phyloP scores from a whole-genome alignment of 92 coral and sea anemone genomes.

The Diadumene lineata region DNA sequence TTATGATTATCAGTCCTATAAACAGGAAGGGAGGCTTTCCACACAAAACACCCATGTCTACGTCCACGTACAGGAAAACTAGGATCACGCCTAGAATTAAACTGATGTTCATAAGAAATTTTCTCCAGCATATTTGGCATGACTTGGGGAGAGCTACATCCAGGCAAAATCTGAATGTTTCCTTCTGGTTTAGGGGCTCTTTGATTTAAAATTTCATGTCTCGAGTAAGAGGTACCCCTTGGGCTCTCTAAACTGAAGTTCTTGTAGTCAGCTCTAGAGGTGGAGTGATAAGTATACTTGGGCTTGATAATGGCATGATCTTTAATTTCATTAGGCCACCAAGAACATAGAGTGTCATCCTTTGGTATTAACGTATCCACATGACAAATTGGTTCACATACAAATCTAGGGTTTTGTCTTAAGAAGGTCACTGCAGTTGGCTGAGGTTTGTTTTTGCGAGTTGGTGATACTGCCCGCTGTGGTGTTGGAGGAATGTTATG shows the following conservation, averaged over 20 bases:
- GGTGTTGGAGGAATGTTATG: slow-evolving; percentile 75
- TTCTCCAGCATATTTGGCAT: slow-evolving; percentile 53
- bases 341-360: slow-evolving; percentile 42
- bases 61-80: slow-evolving; percentile 90
- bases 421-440: slow-evolving; percentile 86
- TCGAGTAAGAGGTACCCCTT: slow-evolving; percentile 20
- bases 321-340: slow-evolving; percentile 93
- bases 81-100: slow-evolving; percentile 86
- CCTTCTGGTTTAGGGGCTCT: slow-evolving; percentile 38
- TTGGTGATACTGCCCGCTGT: slow-evolving; percentile 61
- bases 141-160: slow-evolving; percentile 11
- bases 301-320: slow-evolving; percentile 64
- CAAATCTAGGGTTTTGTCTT: slow-evolving; percentile 85
- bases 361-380: slow-evolving; percentile 62
- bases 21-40: slow-evolving; percentile 57
- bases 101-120: slow-evolving; percentile 95
- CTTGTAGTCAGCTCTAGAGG: slow-evolving; percentile 82
- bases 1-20: slow-evolving; percentile 8
- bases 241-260: slow-evolving; percentile 28
- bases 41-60: slow-evolving; percentile 94
- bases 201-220: slow-evolving; percentile 29
- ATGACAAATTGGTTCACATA: slow-evolving; percentile 93
- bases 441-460: slow-evolving; percentile 92
- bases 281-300: slow-evolving; percentile 71
- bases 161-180: slow-evolving; percentile 40